phyloP scores from a whole-genome alignment of 1,140 invertebrate genomes.

The Thaumatotibia leucotreta region DNA sequence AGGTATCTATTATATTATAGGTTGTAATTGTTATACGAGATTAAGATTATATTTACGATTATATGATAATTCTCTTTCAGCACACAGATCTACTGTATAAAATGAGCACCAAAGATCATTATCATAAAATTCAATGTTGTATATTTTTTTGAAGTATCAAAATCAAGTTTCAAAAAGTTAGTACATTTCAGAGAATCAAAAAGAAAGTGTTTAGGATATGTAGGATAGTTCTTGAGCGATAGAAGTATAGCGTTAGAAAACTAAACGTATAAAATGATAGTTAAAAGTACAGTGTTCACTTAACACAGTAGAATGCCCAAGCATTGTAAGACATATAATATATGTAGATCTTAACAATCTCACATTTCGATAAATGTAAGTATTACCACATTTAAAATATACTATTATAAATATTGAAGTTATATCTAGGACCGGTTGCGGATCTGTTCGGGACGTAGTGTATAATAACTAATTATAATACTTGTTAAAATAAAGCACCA shows the following conservation, averaged over 20 bases:
- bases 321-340: conserved; percentile 15
- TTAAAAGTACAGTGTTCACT: conserved; percentile 31
- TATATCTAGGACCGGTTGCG: conserved; percentile 16
- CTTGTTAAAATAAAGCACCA: background rate
- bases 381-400: conserved; percentile 16
- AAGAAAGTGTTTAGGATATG: conserved; percentile 12
- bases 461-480: background rate
- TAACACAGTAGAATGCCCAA: conserved; percentile 36
- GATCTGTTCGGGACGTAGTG: background rate
- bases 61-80: conserved; percentile 28
- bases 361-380: conserved; percentile 22
- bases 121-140: background rate
- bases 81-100: conserved; percentile 36
- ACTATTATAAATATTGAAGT: conserved; percentile 19
- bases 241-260: background rate
- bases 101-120: conserved; percentile 33
- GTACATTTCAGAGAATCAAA: conserved; percentile 7
- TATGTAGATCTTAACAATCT: conserved; percentile 20
- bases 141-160: conserved; percentile 11
- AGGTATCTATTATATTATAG: conserved; percentile 27
- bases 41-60: conserved; percentile 19
- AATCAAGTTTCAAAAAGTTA: conserved; percentile 9
- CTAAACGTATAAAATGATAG: background rate
- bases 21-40: conserved; percentile 15
- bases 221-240: conserved; percentile 4